Evolutionary conservation across 2,113 vertebrate genomes (phyloP).

Genomic region (Ammodytes dubius): DNA sequence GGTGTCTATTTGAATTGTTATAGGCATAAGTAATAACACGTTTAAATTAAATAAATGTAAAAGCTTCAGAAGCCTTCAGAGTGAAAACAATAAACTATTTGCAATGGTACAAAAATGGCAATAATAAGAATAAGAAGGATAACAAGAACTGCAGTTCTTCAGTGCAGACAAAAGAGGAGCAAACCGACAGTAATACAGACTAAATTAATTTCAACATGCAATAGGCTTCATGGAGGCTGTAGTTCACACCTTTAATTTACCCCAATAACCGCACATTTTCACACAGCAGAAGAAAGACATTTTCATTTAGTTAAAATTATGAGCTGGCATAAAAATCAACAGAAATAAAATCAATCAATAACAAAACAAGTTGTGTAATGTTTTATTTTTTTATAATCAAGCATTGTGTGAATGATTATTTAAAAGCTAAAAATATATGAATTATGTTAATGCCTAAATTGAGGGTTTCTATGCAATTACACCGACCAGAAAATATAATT

Average conservation of each 20-base stretch:
- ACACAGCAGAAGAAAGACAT: background rate
- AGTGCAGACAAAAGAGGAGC: background rate
- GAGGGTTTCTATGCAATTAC: background rate
- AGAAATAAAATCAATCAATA: background rate
- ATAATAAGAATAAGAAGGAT: background rate
- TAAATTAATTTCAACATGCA: background rate
- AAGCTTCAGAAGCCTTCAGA: background rate
- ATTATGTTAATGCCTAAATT: background rate
- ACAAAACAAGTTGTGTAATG: background rate
- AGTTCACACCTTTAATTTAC: background rate
- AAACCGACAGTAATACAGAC: background rate
- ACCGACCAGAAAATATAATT: background rate
- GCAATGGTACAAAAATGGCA: background rate
- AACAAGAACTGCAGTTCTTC: background rate
- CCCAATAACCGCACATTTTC: too few relatives aligned
- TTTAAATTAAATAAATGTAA: too few relatives aligned
- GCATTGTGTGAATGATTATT: background rate
- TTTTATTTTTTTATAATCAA: background rate
- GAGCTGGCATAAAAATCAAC: background rate
- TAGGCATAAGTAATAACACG: too few relatives aligned
- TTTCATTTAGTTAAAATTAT: background rate
- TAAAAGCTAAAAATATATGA: background rate
- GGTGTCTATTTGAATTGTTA: too few relatives aligned
- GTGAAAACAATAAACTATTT: background rate
- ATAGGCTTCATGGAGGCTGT: background rate